Base-by-base conservation (phyloP, 1,140 invertebrate genomes). In the Adelges cooleyi region DNA sequence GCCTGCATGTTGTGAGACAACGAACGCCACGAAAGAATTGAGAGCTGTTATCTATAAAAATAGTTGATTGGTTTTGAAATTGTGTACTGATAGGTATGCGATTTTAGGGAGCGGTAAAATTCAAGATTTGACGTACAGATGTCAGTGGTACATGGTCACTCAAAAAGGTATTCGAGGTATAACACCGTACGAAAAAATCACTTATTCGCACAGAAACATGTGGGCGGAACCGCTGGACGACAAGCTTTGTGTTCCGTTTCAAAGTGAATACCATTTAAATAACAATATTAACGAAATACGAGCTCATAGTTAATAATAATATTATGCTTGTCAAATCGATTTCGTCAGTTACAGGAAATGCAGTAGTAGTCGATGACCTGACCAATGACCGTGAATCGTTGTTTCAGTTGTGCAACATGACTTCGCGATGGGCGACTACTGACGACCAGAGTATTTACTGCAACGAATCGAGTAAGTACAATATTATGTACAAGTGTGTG, bases 111-210 rank as follows among this genome's bases (percentile, higher is more conserved):
- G 79, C 71, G 77, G 76, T 38, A 73, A 76, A 69, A 77, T 81
- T 46, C 79, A 82, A 72, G 81, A 81, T 68, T 71, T 82, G 1
- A 76, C 75, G 50, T 81, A 79, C 69, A 71, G 80, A 49, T 79
- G 79, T 52, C 75, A 79, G 46, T 82, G 80, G 80, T 81, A 77
- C 68, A 78, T 82, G 72, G 74, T 82, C 11, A 77, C 79, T 10
- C 79, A 80, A 66, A 80, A 79, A 71, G 78, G 79, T 5, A 78
- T 81, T 17, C 68, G 74, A 22, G 81, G 80, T 4, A 82, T 80
- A 68, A 77, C 79, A 1, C 74, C 75, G 4, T 73, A 77, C 67
- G 80, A 82, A 72, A 74, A 79, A 71, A 73, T 81, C 51, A 71
- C 71, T 62, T 71, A 68, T 48, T 70, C 68, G 27, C 71, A 69